Conservation (phyloP, 2,888 invertebrate species). For the Lithophane semibrunnea region DNA sequence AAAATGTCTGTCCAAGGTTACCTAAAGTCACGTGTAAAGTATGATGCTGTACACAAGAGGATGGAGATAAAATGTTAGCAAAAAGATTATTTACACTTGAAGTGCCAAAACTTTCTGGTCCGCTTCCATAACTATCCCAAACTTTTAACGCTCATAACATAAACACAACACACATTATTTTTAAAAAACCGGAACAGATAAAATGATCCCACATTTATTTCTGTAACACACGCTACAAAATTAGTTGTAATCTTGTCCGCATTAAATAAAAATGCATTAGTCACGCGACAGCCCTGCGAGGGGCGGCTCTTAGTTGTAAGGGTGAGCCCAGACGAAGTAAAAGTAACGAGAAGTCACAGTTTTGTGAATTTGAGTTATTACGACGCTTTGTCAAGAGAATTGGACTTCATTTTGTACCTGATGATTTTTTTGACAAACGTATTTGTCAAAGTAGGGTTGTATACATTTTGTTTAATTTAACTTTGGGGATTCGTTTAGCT, state of each 20-base stretch:
- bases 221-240: constrained; percentile 71
- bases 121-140: background rate
- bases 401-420: constrained; percentile 48
- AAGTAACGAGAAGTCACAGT: constrained; percentile 53
- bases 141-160: background rate
- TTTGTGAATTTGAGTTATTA: constrained; percentile 61
- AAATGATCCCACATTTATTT: constrained; percentile 61
- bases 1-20: background rate
- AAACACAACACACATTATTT: constrained; percentile 10
- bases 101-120: background rate
- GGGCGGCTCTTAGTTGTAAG: constrained; percentile 59
- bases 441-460: constrained; percentile 23
- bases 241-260: constrained; percentile 72
- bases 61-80: background rate
- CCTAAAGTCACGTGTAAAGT: background rate
- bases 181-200: constrained; percentile 42
- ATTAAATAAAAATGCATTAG: constrained; percentile 77
- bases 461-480: constrained; percentile 9
- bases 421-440: constrained; percentile 36
- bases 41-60: background rate
- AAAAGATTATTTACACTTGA: background rate
- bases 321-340: constrained; percentile 55
- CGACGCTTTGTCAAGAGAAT: constrained; percentile 41
- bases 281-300: constrained; percentile 80
- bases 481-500: background rate